Conservation (phyloP, 2,113 vertebrate genomes). For the Megaceryle maxima region DNA sequence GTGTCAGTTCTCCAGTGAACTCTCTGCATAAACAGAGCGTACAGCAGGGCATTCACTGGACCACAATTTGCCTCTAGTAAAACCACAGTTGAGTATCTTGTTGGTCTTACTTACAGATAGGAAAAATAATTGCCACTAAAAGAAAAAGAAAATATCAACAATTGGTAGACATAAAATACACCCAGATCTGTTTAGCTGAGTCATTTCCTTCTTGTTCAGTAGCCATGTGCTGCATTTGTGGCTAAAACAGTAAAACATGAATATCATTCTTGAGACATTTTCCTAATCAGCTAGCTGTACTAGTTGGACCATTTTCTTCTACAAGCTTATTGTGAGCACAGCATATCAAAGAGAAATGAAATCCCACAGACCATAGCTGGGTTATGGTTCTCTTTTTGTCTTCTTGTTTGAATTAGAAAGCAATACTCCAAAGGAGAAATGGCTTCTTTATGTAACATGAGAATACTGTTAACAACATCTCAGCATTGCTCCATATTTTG, state of each 20-base stretch:
- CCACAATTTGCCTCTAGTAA: background rate
- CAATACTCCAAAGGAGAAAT: background rate
- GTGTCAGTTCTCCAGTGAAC: background rate
- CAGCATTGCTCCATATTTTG: background rate
- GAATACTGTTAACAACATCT: background rate
- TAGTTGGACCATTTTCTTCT: background rate
- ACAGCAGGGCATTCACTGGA: background rate
- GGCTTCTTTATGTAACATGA: background rate
- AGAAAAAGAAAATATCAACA: background rate
- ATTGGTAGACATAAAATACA: fast-evolving
- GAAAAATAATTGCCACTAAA: background rate
- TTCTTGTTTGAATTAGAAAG: background rate
- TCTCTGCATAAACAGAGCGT: background rate
- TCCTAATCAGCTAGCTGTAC: background rate
- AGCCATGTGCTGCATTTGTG: background rate
- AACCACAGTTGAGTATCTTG: background rate
- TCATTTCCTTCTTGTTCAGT: background rate
- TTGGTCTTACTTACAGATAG: background rate
- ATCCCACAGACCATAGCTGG: background rate
- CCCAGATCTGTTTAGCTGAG: background rate
- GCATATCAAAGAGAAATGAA: background rate
- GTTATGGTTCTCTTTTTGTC: background rate
- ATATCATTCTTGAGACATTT: background rate
- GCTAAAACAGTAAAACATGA: background rate
- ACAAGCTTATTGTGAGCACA: background rate